phyloP scores from a whole-genome alignment of 1,140 invertebrate species.

The Melitaea cinxia region DNA sequence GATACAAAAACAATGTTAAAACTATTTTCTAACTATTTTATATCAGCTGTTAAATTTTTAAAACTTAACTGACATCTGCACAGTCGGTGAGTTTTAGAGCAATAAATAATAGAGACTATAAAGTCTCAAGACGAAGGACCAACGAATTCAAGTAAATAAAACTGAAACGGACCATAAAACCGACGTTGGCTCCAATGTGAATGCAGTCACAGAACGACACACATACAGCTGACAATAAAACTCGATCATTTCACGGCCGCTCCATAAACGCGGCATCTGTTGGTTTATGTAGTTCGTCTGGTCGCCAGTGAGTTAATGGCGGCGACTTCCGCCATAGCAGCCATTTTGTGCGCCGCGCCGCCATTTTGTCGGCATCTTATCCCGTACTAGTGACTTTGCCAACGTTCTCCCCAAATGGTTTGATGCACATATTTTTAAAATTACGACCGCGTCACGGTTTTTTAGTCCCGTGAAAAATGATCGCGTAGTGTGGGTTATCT shows the following conservation, averaged over 20 bases:
- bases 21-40: background rate
- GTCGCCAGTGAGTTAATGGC: constrained; percentile 51
- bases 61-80: too few species aligned
- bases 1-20: too few species aligned
- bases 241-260: constrained; percentile 43
- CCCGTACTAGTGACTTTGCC: constrained; percentile 18
- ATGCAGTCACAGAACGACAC: constrained; percentile 37
- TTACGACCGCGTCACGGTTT: constrained; percentile 32
- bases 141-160: constrained; percentile 33
- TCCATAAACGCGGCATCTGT: constrained; percentile 50
- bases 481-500: constrained; percentile 24
- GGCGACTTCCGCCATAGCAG: constrained; percentile 44
- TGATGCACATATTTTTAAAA: constrained; percentile 29
- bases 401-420: constrained; percentile 14
- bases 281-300: constrained; percentile 53
- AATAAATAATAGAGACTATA: constrained; percentile 20
- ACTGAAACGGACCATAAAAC: constrained; percentile 39
- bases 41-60: background rate
- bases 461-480: constrained; percentile 30
- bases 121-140: constrained; percentile 19
- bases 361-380: constrained; percentile 43
- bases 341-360: constrained; percentile 44
- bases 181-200: constrained; percentile 29
- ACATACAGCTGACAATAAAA: constrained; percentile 47
- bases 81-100: background rate